Conservation (phyloP, 2,888 invertebrate genomes). For the Lepeophtheirus nordmannii region DNA sequence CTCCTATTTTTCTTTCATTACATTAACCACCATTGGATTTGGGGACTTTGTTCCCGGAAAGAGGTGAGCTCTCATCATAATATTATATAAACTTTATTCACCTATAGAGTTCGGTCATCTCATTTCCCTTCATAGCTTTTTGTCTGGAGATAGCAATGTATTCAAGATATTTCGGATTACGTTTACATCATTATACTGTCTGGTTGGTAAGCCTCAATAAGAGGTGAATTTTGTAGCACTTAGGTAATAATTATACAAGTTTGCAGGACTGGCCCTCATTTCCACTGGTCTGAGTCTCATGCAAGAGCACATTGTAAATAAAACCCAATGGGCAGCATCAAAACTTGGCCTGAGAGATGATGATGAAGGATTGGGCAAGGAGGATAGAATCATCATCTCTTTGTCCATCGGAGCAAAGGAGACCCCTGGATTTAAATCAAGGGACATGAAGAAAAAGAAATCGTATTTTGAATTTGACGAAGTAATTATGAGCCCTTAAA, state of each 20-base stretch:
- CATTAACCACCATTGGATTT: conserved; percentile 1
- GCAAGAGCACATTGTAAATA: neutral
- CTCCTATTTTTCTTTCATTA: neutral
- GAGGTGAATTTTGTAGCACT: too few relatives aligned
- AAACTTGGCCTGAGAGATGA: neutral
- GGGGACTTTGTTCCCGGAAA: neutral
- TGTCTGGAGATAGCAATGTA: neutral
- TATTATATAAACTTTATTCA: neutral
- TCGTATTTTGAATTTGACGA: too few relatives aligned
- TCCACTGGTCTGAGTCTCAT: neutral
- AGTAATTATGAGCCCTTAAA: too few relatives aligned
- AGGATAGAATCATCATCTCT: neutral
- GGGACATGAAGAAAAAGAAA: too few relatives aligned
- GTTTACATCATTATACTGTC: neutral
- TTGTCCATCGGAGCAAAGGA: neutral
- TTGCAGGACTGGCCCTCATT: neutral
- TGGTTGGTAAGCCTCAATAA: neutral
- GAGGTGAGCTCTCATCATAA: neutral
- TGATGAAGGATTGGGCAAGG: neutral
- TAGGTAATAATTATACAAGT: too few relatives aligned
- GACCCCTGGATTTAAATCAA: neutral
- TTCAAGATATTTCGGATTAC: neutral
- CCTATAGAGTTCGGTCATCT: neutral
- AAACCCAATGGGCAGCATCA: neutral
- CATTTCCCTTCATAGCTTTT: neutral